phyloP scores from a whole-genome alignment of 1,140 invertebrate genomes.

The Pomacea maculata region DNA sequence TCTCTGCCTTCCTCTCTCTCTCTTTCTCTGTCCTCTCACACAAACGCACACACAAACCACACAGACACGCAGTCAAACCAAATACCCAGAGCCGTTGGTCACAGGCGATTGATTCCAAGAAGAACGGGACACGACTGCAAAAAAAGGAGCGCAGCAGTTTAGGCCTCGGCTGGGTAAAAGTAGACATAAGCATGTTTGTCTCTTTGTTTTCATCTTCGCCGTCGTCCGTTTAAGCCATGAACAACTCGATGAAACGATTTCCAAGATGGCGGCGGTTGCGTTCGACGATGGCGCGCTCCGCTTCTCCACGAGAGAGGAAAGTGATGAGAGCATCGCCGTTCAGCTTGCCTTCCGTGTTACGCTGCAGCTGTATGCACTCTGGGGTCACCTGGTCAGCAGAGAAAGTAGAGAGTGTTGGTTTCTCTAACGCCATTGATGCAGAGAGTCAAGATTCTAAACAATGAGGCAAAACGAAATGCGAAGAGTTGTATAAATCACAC shows the following conservation, averaged over 20 bases:
- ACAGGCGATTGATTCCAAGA: not conserved
- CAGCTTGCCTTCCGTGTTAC: conserved; percentile 66
- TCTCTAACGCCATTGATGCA: too few relatives aligned
- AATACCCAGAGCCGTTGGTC: not conserved
- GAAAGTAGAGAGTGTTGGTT: too few relatives aligned
- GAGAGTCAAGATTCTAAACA: too few relatives aligned
- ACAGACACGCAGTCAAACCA: not conserved
- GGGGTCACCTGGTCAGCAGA: conserved; percentile 57
- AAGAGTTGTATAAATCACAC: too few relatives aligned
- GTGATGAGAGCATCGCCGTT: conserved; percentile 70
- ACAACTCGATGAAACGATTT: conserved; percentile 70
- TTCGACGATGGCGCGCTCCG: conserved; percentile 70
- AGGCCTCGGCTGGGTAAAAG: too few relatives aligned
- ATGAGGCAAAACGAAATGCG: too few relatives aligned
- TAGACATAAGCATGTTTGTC: not conserved
- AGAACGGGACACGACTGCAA: not conserved
- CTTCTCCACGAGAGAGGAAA: conserved; percentile 69
- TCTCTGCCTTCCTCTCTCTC: too few relatives aligned
- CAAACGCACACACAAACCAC: not conserved
- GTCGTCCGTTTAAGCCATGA: conserved; percentile 48
- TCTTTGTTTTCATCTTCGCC: not conserved
- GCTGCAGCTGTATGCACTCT: conserved; percentile 70
- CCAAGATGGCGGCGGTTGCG: conserved; percentile 70
- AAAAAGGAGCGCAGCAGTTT: too few relatives aligned
- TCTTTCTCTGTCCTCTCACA: too few relatives aligned